These are phyloP conservation scores for Standfussiana lucernea DNA, from an alignment of 2,888 invertebrate species.

Conservation along the genomic window DNA sequence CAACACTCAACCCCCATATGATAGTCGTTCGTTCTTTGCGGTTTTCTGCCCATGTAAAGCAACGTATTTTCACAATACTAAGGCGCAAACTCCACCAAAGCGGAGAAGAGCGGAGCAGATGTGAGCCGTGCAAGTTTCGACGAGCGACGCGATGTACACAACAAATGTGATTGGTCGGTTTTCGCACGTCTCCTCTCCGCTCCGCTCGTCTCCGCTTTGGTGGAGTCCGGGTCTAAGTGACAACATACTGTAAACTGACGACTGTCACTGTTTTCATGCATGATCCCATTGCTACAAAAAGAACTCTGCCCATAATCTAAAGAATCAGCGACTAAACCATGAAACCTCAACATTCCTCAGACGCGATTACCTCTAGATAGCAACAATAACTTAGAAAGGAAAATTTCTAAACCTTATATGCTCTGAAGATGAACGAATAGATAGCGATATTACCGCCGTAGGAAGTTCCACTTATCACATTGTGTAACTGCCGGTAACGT, in stretches of 20 bases:
- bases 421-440: conserved; percentile 32
- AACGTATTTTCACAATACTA: not conserved
- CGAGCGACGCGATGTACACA: too few species aligned
- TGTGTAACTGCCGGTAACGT: conserved; percentile 39
- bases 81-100: too few species aligned
- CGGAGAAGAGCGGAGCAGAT: too few species aligned
- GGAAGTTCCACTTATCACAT: conserved; percentile 45
- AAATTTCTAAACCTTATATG: conserved; percentile 9
- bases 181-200: too few species aligned
- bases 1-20: too few species aligned
- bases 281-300: not conserved
- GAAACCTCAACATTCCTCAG: not conserved
- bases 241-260: not conserved
- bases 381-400: not conserved
- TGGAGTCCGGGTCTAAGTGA: too few species aligned
- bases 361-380: not conserved
- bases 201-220: too few species aligned
- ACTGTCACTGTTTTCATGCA: not conserved
- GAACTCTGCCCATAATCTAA: not conserved
- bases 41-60: not conserved
- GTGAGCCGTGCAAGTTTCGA: too few species aligned
- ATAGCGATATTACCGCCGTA: conserved; percentile 22
- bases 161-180: too few species aligned
- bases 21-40: not conserved
- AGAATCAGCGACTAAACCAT: not conserved